Base-by-base conservation (phyloP, 2,113 vertebrate species). In the Oxygymnocypris stewartii region DNA sequence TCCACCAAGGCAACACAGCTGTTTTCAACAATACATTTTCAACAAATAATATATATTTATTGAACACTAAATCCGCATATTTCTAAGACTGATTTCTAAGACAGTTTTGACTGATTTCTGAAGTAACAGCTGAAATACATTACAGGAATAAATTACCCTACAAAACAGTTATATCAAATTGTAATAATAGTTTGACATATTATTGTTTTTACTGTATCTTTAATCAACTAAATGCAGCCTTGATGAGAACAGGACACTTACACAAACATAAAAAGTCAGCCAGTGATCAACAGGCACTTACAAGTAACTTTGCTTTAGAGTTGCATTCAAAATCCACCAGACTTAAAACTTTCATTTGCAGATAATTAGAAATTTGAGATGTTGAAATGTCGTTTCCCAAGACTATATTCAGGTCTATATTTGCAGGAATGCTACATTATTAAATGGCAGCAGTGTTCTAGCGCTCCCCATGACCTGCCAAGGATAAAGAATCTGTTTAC, bases 401-500 rank as follows among this genome's bases (percentile, higher is more conserved):
- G 82, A 75, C 61, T 51, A 54, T 51, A 54, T 80, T 73, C 91
- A 90, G 37, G 79, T 87, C 92, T 92, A 59, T 82, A 71, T 93
- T 94, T 94, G 92, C 91, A 90, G 90, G 89, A 93, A 51, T 67
- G 85, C 87, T 93, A 92, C 87, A 87, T 93, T 93, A 94, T 90
- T 95, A 94, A 95, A 92, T 35, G 87, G 90, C 93, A 35, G 6
- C 78, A 16, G 80, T 86, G 86, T 85, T 92, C 91, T 86, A 90
- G 86, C 78, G 93, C 97, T 96, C 96, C 93, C 94, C 94, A 96
- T 94, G 96, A 97, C 94, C 96, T 93, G 87, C 96, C 97, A 97
- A 91, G 93, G 92, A 97, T 97, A 97, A 97, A 96, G 93, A 96
- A 98, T 97, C 95, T 97, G 96, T 98, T 97, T 97, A 96, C 96